These are phyloP conservation scores for Lepidocyrtinus sp. DNA, from an alignment of 2,888 invertebrate genomes.

Conservation along the genomic window DNA sequence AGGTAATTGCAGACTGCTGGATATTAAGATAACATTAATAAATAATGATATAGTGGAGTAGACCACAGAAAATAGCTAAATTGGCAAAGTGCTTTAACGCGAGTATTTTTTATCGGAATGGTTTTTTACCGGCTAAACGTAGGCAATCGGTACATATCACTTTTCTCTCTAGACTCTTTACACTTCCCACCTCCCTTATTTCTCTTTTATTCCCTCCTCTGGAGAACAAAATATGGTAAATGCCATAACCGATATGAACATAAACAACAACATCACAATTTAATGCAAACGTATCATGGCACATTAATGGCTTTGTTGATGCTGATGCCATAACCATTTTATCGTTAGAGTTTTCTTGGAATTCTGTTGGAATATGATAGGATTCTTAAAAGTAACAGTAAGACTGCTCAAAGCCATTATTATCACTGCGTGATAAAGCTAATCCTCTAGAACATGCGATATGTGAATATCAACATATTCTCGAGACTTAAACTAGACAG, in stretches of 20 bases:
- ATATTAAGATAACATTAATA: background rate
- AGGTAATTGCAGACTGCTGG: background rate
- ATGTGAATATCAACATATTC: background rate
- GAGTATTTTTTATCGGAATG: background rate
- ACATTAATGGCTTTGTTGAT: constrained; percentile 47
- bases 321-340: constrained; percentile 22
- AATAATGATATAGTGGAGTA: background rate
- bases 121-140: too few species aligned
- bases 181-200: background rate
- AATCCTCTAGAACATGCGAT: background rate
- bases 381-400: background rate
- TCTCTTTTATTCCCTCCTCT: background rate
- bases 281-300: constrained; percentile 36
- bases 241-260: background rate
- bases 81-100: background rate
- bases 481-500: too few species aligned
- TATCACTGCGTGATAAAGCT: background rate
- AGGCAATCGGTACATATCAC: background rate
- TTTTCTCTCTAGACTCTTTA: background rate
- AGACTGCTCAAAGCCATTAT: background rate
- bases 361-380: constrained; percentile 21
- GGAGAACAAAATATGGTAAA: background rate
- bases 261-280: constrained; percentile 18
- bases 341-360: background rate
- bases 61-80: background rate